A percentile compares a stretch with the other conserved stretches of the same genome.
Conservation (phyloP, 2,113 vertebrate species). For the Zosterops japonicus region DNA sequence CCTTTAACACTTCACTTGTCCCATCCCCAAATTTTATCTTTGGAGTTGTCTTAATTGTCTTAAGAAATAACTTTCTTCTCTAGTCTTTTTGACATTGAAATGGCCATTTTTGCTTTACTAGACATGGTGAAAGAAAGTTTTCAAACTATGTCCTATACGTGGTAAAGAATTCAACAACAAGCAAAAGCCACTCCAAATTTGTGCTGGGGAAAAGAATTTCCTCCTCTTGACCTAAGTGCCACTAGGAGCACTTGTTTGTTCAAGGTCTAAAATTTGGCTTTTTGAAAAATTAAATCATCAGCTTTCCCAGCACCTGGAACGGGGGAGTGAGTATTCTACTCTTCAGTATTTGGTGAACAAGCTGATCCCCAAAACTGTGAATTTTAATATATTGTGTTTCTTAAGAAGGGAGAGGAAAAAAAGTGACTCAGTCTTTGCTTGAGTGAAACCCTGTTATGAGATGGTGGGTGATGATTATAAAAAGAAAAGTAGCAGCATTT, state of each 20-base stretch:
- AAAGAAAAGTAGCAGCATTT: not conserved
- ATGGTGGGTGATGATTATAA: not conserved
- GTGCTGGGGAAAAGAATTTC: not conserved
- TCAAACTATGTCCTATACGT: not conserved
- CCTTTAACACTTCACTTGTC: not conserved
- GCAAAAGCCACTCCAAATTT: not conserved
- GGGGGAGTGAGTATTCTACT: not conserved
- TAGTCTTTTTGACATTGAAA: not conserved
- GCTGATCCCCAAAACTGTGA: not conserved
- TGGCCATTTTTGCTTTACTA: not conserved
- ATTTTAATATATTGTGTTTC: not conserved
- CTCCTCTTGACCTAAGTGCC: not conserved
- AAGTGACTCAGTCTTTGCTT: not conserved
- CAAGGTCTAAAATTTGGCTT: not conserved
- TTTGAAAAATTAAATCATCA: conserved; percentile 12
- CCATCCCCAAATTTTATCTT: not conserved
- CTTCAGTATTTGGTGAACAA: conserved; percentile 12
- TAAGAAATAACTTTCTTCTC: not conserved
- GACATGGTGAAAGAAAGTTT: not conserved
- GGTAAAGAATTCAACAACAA: not conserved
- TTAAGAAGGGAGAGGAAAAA: not conserved
- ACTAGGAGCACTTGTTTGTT: not conserved
- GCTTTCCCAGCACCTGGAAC: not conserved
- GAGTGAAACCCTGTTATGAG: not conserved
- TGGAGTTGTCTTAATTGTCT: not conserved